Base-by-base conservation (phyloP, 2,888 invertebrate genomes). In the Prosapia bicincta region DNA sequence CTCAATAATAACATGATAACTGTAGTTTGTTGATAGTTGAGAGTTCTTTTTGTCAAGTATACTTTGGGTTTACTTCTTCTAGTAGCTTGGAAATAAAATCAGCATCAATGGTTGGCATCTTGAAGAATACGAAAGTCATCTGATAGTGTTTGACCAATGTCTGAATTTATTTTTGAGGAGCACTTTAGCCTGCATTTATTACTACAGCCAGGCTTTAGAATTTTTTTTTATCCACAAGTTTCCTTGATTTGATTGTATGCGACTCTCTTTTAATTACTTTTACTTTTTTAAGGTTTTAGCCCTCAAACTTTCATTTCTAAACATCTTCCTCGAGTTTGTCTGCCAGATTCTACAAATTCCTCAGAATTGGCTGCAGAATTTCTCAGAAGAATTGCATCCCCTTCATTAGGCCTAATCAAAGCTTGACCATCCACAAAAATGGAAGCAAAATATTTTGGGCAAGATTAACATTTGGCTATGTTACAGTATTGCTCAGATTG, bases 171-270 rank as follows among this genome's bases (percentile, higher is more conserved):
- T 30, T 66, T 72, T 66, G 2, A 13, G n/a, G 67, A 23, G 26
- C 67, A 72, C 24, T 72, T 72, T 7, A 72, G 15, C 32, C 28
- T 66, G 30, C 72, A 72, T 30, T 72, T 72, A 32, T 66, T 67
- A 66, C 67, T 32, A 66, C 72, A 67, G n/a, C 72, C 72, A 20
- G 72, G 25, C 30, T 72, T 72, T 25, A 72, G 26, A 72, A 67
- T n/a, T 30, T 67, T 72, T 72, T n/a, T 30, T 65, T 66, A 26
- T 67, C 54, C 26, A 54, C 26, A n/a, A 72, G 26, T 9, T 23
- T 72, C n/a, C 72, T 66, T 43, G 72, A 72, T 72, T 72, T 67
- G 23, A 67, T 72, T 72, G 5, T 13, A 72, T 72, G 67, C n/a
- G 67, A 25, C 28, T 72, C 66, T 3, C 72, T 67, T 28, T 65